Evolutionary conservation across 1,140 invertebrate genomes (phyloP).

Genomic region (Sarcophaga peregrina): DNA sequence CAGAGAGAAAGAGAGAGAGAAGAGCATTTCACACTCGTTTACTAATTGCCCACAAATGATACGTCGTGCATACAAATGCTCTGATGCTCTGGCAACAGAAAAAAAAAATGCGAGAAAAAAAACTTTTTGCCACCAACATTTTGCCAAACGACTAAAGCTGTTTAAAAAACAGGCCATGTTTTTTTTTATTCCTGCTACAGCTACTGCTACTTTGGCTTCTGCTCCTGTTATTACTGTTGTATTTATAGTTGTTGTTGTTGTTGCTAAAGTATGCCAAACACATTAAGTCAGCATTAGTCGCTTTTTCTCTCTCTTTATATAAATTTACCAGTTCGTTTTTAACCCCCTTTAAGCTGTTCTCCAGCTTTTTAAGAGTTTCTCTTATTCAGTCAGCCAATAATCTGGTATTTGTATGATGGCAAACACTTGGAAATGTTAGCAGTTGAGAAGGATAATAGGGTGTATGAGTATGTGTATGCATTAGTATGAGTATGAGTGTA

Average conservation of each 20-base stretch:
- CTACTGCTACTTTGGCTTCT: too few species aligned
- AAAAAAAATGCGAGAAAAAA: too few species aligned
- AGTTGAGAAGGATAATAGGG: too few species aligned
- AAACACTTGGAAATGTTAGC: too few species aligned
- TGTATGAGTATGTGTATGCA: background rate
- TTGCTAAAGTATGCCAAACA: too few species aligned
- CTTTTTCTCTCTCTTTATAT: too few species aligned
- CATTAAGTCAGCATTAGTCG: too few species aligned
- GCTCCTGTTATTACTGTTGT: background rate
- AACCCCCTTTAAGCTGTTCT: background rate
- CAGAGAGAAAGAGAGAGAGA: background rate
- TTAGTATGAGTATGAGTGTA: background rate
- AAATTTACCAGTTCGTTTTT: background rate
- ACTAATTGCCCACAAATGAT: conserved; percentile 40
- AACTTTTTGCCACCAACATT: conserved; percentile 35
- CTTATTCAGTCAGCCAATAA: background rate
- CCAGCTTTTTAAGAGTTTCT: too few species aligned
- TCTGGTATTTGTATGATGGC: background rate
- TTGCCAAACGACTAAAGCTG: conserved; percentile 39
- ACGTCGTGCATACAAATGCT: conserved; percentile 39
- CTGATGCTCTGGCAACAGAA: background rate
- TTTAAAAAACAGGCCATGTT: conserved; percentile 2
- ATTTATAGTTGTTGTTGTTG: too few species aligned
- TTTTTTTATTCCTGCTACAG: background rate
- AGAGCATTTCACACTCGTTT: conserved; percentile 36